Conservation (phyloP, 2,797 vertebrate species). For the Sternotherus odoratus region DNA sequence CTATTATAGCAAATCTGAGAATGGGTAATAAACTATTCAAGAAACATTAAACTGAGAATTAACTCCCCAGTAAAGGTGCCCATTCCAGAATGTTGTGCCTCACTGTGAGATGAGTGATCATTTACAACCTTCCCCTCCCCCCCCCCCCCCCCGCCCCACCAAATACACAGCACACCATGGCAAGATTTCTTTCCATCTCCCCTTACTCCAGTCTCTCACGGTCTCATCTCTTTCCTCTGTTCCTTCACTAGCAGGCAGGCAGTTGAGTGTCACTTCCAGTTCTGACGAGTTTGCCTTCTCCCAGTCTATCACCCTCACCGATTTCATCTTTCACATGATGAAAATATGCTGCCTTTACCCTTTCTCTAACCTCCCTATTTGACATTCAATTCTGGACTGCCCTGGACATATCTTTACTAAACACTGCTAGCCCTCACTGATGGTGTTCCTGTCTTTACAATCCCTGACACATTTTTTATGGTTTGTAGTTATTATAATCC, state of each 20-base stretch:
- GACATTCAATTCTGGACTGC: background rate
- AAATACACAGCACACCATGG: too few species aligned
- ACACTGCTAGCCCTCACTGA: background rate
- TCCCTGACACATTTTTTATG: background rate
- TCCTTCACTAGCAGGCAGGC: background rate
- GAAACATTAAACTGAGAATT: background rate
- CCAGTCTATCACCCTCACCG: background rate
- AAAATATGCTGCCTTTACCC: background rate
- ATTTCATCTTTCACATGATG: background rate
- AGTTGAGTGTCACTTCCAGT: background rate
- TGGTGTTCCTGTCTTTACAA: background rate
- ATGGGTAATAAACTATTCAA: background rate
- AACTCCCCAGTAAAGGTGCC: background rate
- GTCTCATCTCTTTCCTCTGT: background rate
- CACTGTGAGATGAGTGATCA: background rate
- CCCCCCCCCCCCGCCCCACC: fast-evolving
- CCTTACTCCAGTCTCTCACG: background rate
- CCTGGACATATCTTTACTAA: background rate
- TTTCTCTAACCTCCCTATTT: background rate
- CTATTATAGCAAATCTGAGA: background rate
- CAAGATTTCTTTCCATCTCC: background rate
- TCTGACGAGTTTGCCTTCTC: too few species aligned
- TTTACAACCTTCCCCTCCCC: background rate
- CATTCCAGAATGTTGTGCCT: background rate
- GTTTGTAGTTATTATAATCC: background rate